Evolutionary conservation across 2,888 invertebrate genomes (phyloP), one percentile per base, ranked within the genome.

Genomic region (Lasioglossum zephyrum): DNA sequence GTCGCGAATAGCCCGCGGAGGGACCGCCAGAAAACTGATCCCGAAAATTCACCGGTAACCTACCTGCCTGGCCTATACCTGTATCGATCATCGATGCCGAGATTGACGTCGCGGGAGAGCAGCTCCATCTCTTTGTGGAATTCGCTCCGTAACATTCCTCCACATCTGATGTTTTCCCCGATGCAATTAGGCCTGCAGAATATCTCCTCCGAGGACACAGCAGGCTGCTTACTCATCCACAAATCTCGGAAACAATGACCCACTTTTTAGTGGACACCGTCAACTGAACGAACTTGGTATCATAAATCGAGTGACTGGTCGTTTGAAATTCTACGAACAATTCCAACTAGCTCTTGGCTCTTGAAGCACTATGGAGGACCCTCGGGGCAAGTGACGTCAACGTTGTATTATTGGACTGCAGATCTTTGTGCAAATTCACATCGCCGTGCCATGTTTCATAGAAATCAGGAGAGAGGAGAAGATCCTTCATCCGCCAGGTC

Each of bases 11-110:
- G 9, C 69, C 69, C 9, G 81, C 53, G 69, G 41, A 69, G 39
- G 9, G 26, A 63, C 2, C 16, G 63, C 18, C 31, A 8, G 63
- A 31, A 44, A 72, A 49, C 41, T 44, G 41, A 57, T n/a, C 69
- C 26, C 76, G 80, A 80, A 78, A 78, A 82, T 87, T 69, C 84
- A 63, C 73, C 47, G 57, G 60, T 47, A 26, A 77, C 82, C 79
- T 41, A 75, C 36, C 31, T 13, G 73, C 79, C 77, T 53, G 73
- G 77, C 72, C 73, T 79, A 31, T 69, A 39, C 26, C 39, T 22
- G 18, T 13, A 49, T 47, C 22, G 73, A 60, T 77, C 73, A 60
- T 60, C 44, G 73, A 84, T 79, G 73, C 41, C 26, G 26, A 18
- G 36, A n/a, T 41, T 69, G 22, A 31, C 16, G 0, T 31, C 31